These are phyloP conservation scores for Tipula confusa DNA, from an alignment of 2,888 invertebrate genomes.

Conservation along the genomic window DNA sequence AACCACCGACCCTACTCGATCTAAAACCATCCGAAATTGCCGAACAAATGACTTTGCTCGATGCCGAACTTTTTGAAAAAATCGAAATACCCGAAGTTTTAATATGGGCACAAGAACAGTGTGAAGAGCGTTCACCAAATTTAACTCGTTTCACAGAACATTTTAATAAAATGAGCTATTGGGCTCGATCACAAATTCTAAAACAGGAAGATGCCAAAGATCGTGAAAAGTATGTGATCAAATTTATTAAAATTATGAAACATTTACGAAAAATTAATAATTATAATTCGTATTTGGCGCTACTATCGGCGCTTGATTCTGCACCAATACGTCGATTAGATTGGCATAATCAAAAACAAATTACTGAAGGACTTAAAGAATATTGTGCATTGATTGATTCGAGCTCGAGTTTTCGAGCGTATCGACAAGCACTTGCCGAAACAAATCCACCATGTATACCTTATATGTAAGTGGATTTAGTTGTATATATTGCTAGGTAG, in stretches of 20 bases:
- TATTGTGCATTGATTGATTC: conserved; percentile 96
- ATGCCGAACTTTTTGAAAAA: conserved; percentile 90
- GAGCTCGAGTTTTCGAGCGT: conserved; percentile 96
- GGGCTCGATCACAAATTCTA: conserved; percentile 92
- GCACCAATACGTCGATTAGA: conserved; percentile 87
- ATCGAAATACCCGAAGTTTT: conserved; percentile 97
- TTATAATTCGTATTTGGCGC: conserved; percentile 96
- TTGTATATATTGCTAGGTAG: neutral
- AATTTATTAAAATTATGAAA: conserved; percentile 98
- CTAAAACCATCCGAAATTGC: conserved; percentile 94
- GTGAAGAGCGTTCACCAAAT: conserved; percentile 95
- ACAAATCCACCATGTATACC: conserved; percentile 98
- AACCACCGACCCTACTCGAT: conserved; percentile 69
- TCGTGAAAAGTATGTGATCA: conserved; percentile 88
- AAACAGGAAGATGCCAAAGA: conserved; percentile 91
- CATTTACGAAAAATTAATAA: conserved; percentile 95
- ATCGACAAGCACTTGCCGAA: conserved; percentile 88
- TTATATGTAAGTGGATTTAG: conserved; percentile 88
- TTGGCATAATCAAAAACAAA: conserved; percentile 85
- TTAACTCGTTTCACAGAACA: conserved; percentile 96
- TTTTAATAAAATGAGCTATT: conserved; percentile 99
- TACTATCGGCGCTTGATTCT: conserved; percentile 94
- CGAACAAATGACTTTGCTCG: conserved; percentile 96
- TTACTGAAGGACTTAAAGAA: conserved; percentile 87
- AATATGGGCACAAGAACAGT: conserved; percentile 96